A percentile compares a stretch with the other conserved stretches of the same genome.
Evolutionary conservation across 2,888 invertebrate genomes (phyloP).

Genomic region (Limenitis camilla): DNA sequence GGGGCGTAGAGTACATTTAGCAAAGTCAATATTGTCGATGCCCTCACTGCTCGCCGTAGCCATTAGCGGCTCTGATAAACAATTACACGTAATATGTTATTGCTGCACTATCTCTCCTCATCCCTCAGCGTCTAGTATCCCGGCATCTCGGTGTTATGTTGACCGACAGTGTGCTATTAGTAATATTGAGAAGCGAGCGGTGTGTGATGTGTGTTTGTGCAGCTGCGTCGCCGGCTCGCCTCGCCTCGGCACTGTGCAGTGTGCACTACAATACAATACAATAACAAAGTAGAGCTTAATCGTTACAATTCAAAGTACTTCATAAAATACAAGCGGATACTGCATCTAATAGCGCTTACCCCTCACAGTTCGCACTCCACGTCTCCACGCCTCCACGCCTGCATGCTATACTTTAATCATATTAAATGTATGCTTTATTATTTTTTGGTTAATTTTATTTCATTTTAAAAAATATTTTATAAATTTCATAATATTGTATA

Average conservation of each 20-base stretch:
- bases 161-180: too few relatives aligned
- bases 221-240: conserved; percentile 27
- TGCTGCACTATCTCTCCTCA: background rate
- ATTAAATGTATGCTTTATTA: too few relatives aligned
- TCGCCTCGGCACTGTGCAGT: conserved; percentile 29
- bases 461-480: too few relatives aligned
- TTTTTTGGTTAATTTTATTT: too few relatives aligned
- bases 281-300: conserved; percentile 61
- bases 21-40: conserved; percentile 21
- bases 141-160: conserved; percentile 13
- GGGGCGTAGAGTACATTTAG: conserved; percentile 4
- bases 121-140: background rate
- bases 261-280: conserved; percentile 46
- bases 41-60: conserved; percentile 4
- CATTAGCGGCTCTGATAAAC: conserved; percentile 12
- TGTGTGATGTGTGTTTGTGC: conserved; percentile 29
- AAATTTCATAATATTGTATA: too few relatives aligned
- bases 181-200: too few relatives aligned
- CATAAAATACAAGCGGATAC: conserved; percentile 24
- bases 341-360: conserved; percentile 8
- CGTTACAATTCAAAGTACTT: conserved; percentile 46
- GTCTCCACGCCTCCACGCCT: too few relatives aligned
- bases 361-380: conserved; percentile 7
- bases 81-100: conserved; percentile 5
- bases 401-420: too few relatives aligned